These are phyloP conservation scores for Heteromormyrus szaboi DNA, from an alignment of 2,797 vertebrate species.

Conservation along the genomic window DNA sequence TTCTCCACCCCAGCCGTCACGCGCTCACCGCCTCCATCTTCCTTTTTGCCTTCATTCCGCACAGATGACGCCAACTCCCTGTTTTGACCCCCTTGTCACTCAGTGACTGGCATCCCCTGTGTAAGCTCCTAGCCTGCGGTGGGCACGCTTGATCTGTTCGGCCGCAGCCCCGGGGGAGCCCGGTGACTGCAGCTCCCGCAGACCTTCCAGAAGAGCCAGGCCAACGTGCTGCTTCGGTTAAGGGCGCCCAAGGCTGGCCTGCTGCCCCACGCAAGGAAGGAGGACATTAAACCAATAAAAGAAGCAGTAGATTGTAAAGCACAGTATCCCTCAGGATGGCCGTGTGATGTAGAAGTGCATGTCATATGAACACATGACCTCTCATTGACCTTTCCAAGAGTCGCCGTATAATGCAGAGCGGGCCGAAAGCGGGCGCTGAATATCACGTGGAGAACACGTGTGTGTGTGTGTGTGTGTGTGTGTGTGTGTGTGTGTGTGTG, in stretches of 20 bases:
- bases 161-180: background rate
- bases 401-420: background rate
- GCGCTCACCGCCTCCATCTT: background rate
- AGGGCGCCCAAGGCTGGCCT: background rate
- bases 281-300: background rate
- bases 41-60: background rate
- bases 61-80: background rate
- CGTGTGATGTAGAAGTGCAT: background rate
- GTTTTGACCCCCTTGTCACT: background rate
- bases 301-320: conserved; percentile 10
- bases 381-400: background rate
- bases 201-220: background rate
- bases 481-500: background rate
- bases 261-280: background rate
- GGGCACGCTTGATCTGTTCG: background rate
- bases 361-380: background rate
- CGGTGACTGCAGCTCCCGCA: background rate
- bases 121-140: background rate
- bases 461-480: background rate
- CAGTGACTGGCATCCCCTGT: background rate
- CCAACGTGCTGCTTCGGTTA: background rate
- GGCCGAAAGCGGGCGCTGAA: background rate
- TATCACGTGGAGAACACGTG: background rate
- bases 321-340: conserved; percentile 5
- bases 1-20: conserved; percentile 25